Evolutionary conservation across 2,113 vertebrate species (phyloP).

Genomic region (Lasiurus borealis): DNA sequence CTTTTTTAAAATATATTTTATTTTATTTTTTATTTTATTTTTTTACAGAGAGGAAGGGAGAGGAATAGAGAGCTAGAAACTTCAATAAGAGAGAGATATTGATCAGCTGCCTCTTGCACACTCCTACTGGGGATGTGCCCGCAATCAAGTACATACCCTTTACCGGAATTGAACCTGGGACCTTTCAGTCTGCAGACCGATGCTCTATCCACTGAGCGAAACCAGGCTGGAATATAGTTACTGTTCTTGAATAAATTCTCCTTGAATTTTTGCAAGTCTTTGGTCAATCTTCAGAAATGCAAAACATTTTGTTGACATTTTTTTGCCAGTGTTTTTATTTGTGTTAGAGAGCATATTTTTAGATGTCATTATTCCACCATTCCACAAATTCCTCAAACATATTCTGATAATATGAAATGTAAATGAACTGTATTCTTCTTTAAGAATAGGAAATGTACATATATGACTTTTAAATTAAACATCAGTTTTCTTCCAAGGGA

Average conservation of each 20-base stretch:
- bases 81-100: too few relatives aligned
- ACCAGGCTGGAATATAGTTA: neutral
- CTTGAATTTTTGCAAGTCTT: neutral
- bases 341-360: neutral
- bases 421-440: neutral
- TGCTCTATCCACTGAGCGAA: too few relatives aligned
- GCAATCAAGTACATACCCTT: too few relatives aligned
- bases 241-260: neutral
- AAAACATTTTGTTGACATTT: neutral
- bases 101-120: too few relatives aligned
- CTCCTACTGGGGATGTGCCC: too few relatives aligned
- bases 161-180: too few relatives aligned
- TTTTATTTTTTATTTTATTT: too few relatives aligned
- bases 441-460: neutral
- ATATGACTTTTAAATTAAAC: neutral
- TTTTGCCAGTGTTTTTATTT: neutral
- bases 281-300: neutral
- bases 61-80: too few relatives aligned
- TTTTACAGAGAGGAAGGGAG: too few relatives aligned
- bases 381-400: neutral
- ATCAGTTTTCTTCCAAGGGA: neutral
- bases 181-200: too few relatives aligned
- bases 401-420: neutral
- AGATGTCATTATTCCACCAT: neutral
- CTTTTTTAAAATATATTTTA: neutral